These are phyloP conservation scores for Lepeophtheirus salmonis DNA, from an alignment of 1,140 invertebrate genomes.

Conservation along the genomic window DNA sequence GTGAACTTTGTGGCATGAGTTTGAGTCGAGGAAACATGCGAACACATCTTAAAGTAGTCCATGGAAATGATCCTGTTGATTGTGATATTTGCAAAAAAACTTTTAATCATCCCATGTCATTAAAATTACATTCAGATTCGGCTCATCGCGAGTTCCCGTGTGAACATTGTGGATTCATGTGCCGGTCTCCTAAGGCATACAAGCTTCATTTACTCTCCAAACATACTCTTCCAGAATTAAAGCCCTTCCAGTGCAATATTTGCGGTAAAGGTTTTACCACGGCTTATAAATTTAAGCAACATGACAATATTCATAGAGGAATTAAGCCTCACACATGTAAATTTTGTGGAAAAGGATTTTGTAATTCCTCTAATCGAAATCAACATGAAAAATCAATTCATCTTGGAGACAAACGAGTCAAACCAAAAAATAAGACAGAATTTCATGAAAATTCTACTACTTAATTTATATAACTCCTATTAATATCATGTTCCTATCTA, in stretches of 20 bases:
- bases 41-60: background rate
- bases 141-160: background rate
- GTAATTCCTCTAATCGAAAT: background rate
- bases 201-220: background rate
- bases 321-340: background rate
- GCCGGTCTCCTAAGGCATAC: background rate
- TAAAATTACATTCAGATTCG: background rate
- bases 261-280: slow-evolving; percentile 1
- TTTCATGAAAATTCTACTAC: background rate
- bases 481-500: too few relatives aligned
- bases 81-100: background rate
- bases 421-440: slow-evolving; percentile 2
- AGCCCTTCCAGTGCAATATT: background rate
- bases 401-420: slow-evolving; percentile 10
- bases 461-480: too few relatives aligned
- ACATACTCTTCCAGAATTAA: background rate
- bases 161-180: background rate
- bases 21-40: background rate
- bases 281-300: background rate
- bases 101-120: background rate
- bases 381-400: background rate
- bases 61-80: background rate
- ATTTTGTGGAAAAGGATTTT: background rate
- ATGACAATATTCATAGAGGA: background rate
- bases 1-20: background rate